Conservation (phyloP, 2,797 vertebrate species). For the Halcyon chelicuti region DNA sequence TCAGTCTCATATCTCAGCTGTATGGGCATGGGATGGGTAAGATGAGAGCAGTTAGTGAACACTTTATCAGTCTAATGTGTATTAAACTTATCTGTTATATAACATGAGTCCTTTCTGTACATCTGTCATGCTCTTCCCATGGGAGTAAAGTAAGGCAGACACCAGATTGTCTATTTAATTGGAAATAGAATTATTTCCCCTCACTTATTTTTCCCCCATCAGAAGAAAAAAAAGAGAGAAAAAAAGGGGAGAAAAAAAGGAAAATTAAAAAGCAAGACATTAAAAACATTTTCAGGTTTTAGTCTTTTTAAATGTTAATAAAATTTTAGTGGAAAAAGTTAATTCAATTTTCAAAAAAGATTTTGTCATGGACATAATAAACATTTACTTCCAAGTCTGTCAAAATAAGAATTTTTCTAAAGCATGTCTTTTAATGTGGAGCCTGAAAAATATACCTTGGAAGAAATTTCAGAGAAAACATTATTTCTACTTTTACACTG, state of each 20-base stretch:
- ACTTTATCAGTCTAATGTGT: neutral
- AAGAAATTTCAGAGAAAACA: neutral
- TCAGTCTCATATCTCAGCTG: neutral
- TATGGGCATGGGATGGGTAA: neutral
- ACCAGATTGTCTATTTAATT: neutral
- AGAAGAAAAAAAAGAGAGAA: neutral
- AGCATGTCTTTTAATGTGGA: neutral
- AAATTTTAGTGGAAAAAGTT: neutral
- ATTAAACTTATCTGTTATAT: neutral
- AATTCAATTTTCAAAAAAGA: neutral
- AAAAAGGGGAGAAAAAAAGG: fast-evolving
- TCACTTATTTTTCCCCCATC: neutral
- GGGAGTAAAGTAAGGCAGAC: neutral
- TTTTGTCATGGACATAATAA: neutral
- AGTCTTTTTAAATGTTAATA: neutral
- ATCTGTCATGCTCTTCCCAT: neutral
- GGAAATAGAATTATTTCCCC: neutral
- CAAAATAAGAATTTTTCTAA: neutral
- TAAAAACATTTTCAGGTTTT: neutral
- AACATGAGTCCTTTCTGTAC: neutral
- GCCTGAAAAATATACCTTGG: neutral
- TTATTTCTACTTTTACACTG: neutral
- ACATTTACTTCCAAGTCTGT: neutral
- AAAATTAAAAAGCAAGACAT: neutral
- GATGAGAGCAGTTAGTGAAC: neutral